These are phyloP conservation scores for Alca torda DNA, from an alignment of 2,797 vertebrate species.

Conservation along the genomic window DNA sequence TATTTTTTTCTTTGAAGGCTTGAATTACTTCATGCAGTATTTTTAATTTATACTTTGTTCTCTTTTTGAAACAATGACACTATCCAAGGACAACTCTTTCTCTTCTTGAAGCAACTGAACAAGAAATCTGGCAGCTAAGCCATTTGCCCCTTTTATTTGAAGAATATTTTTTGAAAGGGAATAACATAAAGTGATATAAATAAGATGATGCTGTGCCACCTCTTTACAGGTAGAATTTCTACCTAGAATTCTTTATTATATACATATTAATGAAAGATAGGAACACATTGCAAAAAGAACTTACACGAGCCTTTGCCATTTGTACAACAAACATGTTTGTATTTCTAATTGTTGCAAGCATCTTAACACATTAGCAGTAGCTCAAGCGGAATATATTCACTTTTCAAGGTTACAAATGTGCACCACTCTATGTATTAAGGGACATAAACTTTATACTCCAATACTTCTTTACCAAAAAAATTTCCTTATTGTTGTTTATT, in stretches of 20 bases:
- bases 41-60: not conserved
- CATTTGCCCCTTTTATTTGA: not conserved
- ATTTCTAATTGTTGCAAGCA: not conserved
- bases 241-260: not conserved
- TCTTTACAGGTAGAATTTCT: not conserved
- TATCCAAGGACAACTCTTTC: not conserved
- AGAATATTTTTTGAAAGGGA: not conserved
- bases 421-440: not conserved
- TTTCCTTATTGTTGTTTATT: not conserved
- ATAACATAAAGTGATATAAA: not conserved
- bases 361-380: not conserved
- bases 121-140: not conserved
- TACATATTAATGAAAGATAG: not conserved
- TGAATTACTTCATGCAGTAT: not conserved
- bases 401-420: not conserved
- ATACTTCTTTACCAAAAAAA: not conserved
- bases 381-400: not conserved
- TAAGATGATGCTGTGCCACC: not conserved
- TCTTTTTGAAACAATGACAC: not conserved
- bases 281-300: not conserved
- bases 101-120: not conserved
- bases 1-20: not conserved
- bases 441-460: not conserved
- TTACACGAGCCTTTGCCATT: not conserved
- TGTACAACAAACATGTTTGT: not conserved